These are phyloP conservation scores for Chrysolina americana DNA, from an alignment of 2,888 invertebrate species.

Conservation along the genomic window DNA sequence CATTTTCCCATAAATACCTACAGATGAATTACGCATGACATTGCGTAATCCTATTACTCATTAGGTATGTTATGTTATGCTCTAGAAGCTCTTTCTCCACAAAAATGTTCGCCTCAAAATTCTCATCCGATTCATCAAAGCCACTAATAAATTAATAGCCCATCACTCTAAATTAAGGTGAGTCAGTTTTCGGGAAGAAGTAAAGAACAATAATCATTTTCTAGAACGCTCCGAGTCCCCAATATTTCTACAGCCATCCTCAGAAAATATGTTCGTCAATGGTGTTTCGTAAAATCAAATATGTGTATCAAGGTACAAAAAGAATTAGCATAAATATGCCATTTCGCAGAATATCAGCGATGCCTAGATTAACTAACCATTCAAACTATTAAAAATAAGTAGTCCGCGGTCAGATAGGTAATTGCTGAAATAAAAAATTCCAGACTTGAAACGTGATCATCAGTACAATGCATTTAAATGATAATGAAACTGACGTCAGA, in stretches of 20 bases:
- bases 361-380: neutral
- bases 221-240: neutral
- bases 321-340: slow-evolving; percentile 28
- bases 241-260: neutral
- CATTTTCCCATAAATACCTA: neutral
- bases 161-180: neutral
- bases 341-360: slow-evolving; percentile 18
- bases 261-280: neutral
- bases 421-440: slow-evolving; percentile 35
- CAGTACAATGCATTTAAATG: slow-evolving; percentile 29
- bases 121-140: neutral
- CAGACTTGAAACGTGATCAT: slow-evolving; percentile 32
- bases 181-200: neutral
- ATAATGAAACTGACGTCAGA: slow-evolving; percentile 16
- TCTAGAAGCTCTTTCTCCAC: neutral
- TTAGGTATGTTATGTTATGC: neutral
- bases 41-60: neutral
- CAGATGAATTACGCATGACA: neutral
- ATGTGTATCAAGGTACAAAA: slow-evolving; percentile 13
- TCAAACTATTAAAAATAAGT: slow-evolving; percentile 20
- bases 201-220: neutral
- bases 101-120: neutral
- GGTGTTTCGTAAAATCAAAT: neutral
- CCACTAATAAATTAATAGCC: neutral
- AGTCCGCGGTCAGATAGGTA: slow-evolving; percentile 37